Evolutionary conservation across 2,797 vertebrate species (phyloP).

Genomic region (Xenopus petersii): DNA sequence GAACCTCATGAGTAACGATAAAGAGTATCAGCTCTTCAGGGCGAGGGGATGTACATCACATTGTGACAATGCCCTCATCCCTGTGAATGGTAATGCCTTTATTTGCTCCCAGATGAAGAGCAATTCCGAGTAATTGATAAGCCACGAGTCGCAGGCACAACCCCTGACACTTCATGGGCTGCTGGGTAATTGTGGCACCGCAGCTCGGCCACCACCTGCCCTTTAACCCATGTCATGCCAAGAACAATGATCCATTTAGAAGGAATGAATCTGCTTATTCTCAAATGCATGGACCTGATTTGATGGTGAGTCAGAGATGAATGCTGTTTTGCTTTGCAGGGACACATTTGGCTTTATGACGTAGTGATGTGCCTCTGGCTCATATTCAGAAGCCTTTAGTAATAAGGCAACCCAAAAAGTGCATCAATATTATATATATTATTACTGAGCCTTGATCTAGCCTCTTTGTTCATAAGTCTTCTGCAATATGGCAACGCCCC

Average conservation of each 20-base stretch:
- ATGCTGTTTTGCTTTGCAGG: not conserved
- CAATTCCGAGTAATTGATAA: constrained; percentile 20
- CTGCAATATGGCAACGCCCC: too few species aligned
- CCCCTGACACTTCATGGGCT: constrained; percentile 18
- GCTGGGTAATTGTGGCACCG: constrained; percentile 13
- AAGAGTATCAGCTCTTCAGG: not conserved
- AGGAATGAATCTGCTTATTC: not conserved
- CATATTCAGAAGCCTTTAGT: too few species aligned
- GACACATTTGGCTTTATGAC: too few species aligned
- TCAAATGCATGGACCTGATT: not conserved
- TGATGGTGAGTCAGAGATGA: not conserved
- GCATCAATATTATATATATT: too few species aligned
- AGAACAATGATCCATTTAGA: too few species aligned
- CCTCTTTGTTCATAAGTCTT: too few species aligned
- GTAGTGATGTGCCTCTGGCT: too few species aligned
- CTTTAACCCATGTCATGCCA: not conserved
- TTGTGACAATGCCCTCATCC: not conserved
- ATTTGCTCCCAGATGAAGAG: constrained; percentile 40
- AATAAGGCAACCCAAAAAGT: too few species aligned
- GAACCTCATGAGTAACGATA: not conserved
- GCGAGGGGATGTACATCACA: not conserved
- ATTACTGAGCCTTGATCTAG: too few species aligned
- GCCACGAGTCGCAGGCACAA: constrained; percentile 31
- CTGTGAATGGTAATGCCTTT: constrained; percentile 37
- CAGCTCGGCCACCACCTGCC: not conserved